These are phyloP conservation scores for Mus spretus DNA, from an alignment of 2,797 vertebrate genomes.

Conservation along the genomic window DNA sequence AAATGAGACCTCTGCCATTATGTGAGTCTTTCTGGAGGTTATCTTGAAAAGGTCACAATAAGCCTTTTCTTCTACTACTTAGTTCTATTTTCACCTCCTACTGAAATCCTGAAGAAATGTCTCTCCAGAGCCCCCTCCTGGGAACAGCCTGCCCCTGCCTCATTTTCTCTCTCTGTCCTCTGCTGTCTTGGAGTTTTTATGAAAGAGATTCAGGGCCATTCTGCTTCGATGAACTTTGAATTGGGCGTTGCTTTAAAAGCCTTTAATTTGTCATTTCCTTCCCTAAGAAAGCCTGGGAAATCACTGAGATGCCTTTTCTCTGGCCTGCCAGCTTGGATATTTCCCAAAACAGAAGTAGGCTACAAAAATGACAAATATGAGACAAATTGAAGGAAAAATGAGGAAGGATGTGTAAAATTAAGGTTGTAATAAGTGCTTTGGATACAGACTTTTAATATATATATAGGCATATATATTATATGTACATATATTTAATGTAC, in stretches of 20 bases:
- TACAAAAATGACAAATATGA: conserved; percentile 18
- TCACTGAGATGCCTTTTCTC: conserved; percentile 36
- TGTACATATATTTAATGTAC: neutral
- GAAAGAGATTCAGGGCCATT: neutral
- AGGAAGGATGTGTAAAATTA: conserved; percentile 47
- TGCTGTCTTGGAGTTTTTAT: neutral
- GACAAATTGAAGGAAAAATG: conserved; percentile 46
- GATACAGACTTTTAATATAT: neutral
- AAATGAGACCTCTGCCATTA: conserved; percentile 43
- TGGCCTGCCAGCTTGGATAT: conserved; percentile 9
- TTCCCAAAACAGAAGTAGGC: conserved; percentile 46
- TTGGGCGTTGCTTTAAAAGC: neutral
- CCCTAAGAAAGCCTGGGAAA: conserved; percentile 26
- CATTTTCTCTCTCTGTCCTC: neutral
- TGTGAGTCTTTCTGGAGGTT: conserved; percentile 27
- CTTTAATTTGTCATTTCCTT: conserved; percentile 67
- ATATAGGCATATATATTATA: neutral
- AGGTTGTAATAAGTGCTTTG: conserved; percentile 12
- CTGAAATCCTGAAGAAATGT: conserved; percentile 43
- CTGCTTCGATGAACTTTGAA: conserved; percentile 5
- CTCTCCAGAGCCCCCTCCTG: neutral
- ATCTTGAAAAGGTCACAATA: conserved; percentile 47
- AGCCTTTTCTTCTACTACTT: neutral
- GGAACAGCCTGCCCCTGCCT: neutral
- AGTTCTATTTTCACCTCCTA: conserved; percentile 19